Evolutionary conservation across 2,113 vertebrate genomes (phyloP).

Genomic region (Columbina picui): DNA sequence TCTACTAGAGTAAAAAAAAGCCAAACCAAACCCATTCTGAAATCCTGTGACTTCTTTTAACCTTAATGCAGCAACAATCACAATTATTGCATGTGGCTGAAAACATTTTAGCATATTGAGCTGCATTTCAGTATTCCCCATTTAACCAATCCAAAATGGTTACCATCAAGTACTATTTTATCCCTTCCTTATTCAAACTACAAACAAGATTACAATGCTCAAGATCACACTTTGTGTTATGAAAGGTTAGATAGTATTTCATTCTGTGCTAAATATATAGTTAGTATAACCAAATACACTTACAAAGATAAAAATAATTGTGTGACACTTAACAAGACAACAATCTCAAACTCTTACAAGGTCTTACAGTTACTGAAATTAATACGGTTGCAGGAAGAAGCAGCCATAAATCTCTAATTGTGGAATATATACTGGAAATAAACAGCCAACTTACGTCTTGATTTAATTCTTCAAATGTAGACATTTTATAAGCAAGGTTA

Average conservation of each 20-base stretch:
- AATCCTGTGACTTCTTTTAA: constrained; percentile 28
- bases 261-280: background rate
- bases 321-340: background rate
- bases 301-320: background rate
- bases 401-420: background rate
- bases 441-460: background rate
- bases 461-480: background rate
- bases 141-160: background rate
- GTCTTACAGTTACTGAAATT: background rate
- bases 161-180: background rate
- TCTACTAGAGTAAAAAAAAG: background rate
- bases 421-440: background rate
- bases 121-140: background rate
- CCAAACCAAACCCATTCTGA: background rate
- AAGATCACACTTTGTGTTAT: background rate
- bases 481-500: background rate
- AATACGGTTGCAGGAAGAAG: no score
- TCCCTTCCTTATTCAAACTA: background rate
- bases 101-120: constrained; percentile 17
- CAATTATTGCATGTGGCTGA: background rate
- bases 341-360: background rate
- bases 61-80: background rate
- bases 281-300: background rate
- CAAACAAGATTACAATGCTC: background rate
- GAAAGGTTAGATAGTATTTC: background rate